Conservation (phyloP, 2,797 vertebrate species). For the Brachyrhaphis roseni region DNA sequence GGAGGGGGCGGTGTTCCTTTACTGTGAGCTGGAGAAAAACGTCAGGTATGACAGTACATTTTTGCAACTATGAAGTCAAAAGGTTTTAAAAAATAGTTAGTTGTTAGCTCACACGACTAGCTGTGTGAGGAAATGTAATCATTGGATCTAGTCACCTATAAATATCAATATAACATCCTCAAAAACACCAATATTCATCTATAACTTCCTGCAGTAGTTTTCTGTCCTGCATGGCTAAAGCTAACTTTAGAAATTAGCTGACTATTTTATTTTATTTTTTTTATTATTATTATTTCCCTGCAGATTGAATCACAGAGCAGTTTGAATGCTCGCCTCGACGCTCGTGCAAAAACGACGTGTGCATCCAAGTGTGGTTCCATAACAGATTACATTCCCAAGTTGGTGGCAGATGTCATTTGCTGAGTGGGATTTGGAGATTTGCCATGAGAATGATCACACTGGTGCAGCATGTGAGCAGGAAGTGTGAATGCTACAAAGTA, state of each 20-base stretch:
- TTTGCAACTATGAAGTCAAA: background rate
- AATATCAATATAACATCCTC: background rate
- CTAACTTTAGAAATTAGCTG: background rate
- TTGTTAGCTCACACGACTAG: background rate
- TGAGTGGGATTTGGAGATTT: constrained; percentile 25
- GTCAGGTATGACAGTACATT: background rate
- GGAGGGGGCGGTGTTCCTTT: background rate
- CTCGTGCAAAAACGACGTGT: constrained; percentile 4
- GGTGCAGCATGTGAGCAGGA: constrained; percentile 37
- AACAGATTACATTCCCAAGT: constrained; percentile 13
- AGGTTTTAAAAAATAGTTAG: background rate
- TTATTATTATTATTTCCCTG: background rate
- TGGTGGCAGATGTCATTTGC: constrained; percentile 28
- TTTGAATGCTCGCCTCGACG: constrained; percentile 6
- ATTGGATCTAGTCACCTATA: background rate
- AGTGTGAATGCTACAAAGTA: constrained; percentile 6
- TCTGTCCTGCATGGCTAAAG: background rate
- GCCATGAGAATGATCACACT: constrained; percentile 30
- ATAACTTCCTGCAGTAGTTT: background rate
- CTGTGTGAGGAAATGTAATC: background rate
- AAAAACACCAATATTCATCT: background rate
- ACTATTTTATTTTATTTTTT: background rate
- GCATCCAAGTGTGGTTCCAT: background rate
- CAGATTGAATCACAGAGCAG: constrained; percentile 28
- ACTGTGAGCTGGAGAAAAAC: background rate